Evolutionary conservation across 2,113 vertebrate genomes (phyloP).

Genomic region (Hippoglossus stenolepis): DNA sequence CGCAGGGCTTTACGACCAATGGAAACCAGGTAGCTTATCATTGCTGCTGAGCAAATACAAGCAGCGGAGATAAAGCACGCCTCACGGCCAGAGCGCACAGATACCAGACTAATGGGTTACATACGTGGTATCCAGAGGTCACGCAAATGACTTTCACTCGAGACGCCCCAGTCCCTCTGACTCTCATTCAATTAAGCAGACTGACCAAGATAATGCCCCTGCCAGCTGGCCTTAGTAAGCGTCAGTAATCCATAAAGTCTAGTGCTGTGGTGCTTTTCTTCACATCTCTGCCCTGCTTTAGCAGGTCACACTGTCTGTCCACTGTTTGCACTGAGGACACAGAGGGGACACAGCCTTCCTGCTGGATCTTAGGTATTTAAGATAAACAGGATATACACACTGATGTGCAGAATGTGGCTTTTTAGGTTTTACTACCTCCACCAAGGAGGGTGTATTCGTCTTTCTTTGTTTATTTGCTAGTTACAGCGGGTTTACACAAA

Average conservation of each 20-base stretch:
- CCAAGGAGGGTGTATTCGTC: not conserved
- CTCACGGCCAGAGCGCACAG: constrained; percentile 27
- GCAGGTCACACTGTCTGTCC: constrained; percentile 52
- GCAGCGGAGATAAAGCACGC: constrained; percentile 54
- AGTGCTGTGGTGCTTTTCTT: constrained; percentile 52
- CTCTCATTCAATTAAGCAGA: constrained; percentile 76
- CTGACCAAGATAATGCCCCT: constrained; percentile 73
- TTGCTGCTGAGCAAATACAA: constrained; percentile 53
- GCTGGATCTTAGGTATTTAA: not conserved
- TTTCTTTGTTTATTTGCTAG: not conserved
- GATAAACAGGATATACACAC: not conserved
- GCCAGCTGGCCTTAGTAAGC: constrained; percentile 75
- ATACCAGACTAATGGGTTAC: constrained; percentile 72
- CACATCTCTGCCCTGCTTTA: constrained; percentile 48
- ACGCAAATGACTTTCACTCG: constrained; percentile 77
- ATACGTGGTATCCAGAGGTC: constrained; percentile 73
- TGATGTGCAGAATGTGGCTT: not conserved
- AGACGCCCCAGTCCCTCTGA: constrained; percentile 68
- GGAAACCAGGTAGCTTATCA: constrained; percentile 63
- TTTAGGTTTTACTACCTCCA: not conserved
- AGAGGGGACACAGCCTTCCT: constrained; percentile 17
- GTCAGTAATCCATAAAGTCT: constrained; percentile 73
- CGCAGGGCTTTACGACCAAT: constrained; percentile 17
- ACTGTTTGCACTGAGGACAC: constrained; percentile 29
- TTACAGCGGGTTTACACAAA: too few relatives aligned